Evolutionary conservation across 2,113 vertebrate genomes (phyloP), one percentile per base, ranked within the genome.

Genomic region (Aegotheles bennettii): DNA sequence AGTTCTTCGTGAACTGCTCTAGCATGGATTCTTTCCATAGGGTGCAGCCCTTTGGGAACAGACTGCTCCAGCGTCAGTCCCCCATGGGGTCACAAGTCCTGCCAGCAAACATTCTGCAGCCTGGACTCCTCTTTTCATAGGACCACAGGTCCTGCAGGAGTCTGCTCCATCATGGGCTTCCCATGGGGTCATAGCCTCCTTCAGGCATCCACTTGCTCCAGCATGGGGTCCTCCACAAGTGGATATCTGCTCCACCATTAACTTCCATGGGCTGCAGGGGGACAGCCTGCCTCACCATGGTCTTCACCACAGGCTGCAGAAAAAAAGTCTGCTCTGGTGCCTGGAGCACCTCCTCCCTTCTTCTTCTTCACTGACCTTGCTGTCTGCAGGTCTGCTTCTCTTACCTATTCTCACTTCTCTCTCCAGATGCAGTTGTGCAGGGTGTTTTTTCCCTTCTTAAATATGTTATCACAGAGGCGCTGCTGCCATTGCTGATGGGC

Each of bases 211-310:
- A 51, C 36, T 13, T 74, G 26, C 23, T 76, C 19, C 35, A 33
- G 4, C 0, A 0, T 33, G 17, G 35, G 31, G 6, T 70, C 10
- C 7, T 45, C 23, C 10, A 16, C 53, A 82, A 18, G 7, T 53
- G 51, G 28, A 17, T 16, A 53, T 29, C 28, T 29, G 15, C 28
- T 29, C 51, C 16, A 53, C 28, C 28, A 10, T 53, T 5, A 17
- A 29, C 51, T 16, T 29, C 51, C 51, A 29, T 53, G 51, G 51
- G 25, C 47, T 20, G 24, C 25, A 20, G 25, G 47, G 2, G 8
- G 1, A 3, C 21, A 57, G 3, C 8, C 19, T 59, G 21, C 23
- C 4, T 16, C 54, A 29, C 13, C 15, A 18, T 5, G 19, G 26
- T 56, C 51, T 40, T 50, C 9, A 2, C 10, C 53, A 40, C 1